Conservation (phyloP, 2,113 vertebrate species). For the Gadus chalcogrammus region DNA sequence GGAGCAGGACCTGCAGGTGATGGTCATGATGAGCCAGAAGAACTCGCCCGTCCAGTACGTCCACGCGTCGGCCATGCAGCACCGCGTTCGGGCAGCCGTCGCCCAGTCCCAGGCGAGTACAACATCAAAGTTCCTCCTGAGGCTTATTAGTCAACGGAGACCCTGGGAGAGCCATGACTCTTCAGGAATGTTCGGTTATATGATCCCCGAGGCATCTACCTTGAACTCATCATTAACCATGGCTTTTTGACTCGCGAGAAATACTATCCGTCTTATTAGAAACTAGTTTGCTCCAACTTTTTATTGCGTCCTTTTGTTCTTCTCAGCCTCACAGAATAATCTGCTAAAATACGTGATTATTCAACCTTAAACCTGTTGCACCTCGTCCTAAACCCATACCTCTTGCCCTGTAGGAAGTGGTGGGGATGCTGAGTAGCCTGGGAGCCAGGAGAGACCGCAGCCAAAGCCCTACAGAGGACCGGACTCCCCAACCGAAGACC, state of each 20-base stretch:
- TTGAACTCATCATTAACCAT: no score
- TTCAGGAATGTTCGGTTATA: no score
- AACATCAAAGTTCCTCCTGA: background rate
- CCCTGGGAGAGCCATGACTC: no score
- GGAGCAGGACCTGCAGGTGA: slow-evolving; percentile 78
- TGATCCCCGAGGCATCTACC: no score
- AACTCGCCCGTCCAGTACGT: slow-evolving; percentile 73
- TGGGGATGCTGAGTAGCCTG: slow-evolving; percentile 74
- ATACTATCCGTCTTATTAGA: no score
- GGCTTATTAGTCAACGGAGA: no score
- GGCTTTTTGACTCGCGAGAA: no score
- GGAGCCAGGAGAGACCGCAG: slow-evolving; percentile 68
- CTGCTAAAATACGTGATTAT: no score
- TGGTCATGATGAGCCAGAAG: slow-evolving; percentile 68
- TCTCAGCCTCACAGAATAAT: no score
- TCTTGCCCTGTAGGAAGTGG: slow-evolving; percentile 61
- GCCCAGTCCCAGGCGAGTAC: slow-evolving; percentile 77
- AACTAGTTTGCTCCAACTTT: no score
- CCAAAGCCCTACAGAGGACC: slow-evolving; percentile 62
- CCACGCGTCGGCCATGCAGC: slow-evolving; percentile 69
- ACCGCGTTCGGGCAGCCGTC: slow-evolving; percentile 74
- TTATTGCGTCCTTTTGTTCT: no score
- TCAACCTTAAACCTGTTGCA: no score
- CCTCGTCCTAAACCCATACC: background rate
- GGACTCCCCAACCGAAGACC: slow-evolving; percentile 60